Evolutionary conservation across 1,140 invertebrate species (phyloP).

Genomic region (Linepithema humile): DNA sequence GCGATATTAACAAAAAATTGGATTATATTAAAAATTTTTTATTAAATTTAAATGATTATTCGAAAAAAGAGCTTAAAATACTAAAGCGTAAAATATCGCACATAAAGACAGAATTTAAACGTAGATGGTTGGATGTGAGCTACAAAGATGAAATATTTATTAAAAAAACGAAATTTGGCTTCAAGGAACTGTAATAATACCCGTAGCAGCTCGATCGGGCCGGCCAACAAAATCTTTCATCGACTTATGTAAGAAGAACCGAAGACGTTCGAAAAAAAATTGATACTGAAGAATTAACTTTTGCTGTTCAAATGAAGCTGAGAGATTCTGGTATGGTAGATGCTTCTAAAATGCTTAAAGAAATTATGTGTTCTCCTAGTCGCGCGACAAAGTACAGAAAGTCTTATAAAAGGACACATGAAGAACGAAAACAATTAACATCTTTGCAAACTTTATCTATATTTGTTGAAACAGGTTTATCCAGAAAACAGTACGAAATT

Average conservation of each 20-base stretch:
- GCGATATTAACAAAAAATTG: not conserved
- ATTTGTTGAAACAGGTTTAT: slow-evolving; percentile 12
- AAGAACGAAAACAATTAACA: not conserved
- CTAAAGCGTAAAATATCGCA: slow-evolving; percentile 4
- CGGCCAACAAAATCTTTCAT: not conserved
- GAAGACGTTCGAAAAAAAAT: not conserved
- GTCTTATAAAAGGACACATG: not conserved
- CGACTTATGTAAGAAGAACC: not conserved
- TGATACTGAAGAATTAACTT: not conserved
- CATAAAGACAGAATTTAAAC: not conserved
- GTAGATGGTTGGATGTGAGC: not conserved
- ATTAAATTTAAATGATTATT: not conserved
- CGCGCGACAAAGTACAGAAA: not conserved
- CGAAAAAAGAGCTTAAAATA: not conserved
- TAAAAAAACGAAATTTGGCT: not conserved
- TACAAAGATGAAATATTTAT: not conserved
- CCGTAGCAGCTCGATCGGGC: not conserved
- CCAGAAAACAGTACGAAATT: not conserved
- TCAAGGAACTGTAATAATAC: not conserved
- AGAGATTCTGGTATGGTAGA: not conserved
- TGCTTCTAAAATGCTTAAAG: not conserved
- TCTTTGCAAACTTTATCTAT: not conserved
- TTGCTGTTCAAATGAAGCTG: not conserved
- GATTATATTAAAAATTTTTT: not conserved
- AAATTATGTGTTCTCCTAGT: not conserved